Conservation (phyloP, 2,888 invertebrate species). For the Drosophila conformis region DNA sequence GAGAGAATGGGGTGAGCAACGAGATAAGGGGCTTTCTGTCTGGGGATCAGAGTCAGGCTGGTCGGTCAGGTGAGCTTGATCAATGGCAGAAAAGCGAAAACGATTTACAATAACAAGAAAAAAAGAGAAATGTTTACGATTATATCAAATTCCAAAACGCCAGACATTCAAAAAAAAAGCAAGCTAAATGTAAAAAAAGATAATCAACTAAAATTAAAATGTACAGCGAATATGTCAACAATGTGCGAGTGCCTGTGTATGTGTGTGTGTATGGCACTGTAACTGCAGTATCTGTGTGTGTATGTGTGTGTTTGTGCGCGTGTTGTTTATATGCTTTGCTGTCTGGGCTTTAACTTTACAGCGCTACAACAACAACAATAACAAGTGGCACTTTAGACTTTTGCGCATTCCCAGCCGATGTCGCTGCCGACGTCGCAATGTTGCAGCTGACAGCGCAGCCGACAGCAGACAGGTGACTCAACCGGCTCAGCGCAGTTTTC, state of each 20-base stretch:
- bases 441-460: constrained; percentile 24
- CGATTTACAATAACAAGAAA: constrained; percentile 31
- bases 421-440: constrained; percentile 39
- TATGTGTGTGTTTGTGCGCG: constrained; percentile 30
- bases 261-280: constrained; percentile 43
- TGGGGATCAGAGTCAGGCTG: constrained; percentile 34
- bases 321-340: constrained; percentile 34
- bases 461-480: constrained; percentile 73
- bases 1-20: not conserved
- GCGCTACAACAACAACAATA: constrained; percentile 47
- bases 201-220: constrained; percentile 78
- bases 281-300: constrained; percentile 14
- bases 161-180: constrained; percentile 36
- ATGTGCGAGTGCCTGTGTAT: constrained; percentile 10
- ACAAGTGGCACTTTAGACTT: constrained; percentile 78
- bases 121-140: constrained; percentile 36
- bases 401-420: constrained; percentile 76
- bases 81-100: constrained; percentile 28
- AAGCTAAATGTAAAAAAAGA: constrained; percentile 46
- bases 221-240: constrained; percentile 73
- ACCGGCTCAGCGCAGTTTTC: constrained; percentile 54
- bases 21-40: constrained; percentile 7
- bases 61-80: constrained; percentile 49
- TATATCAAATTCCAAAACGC: constrained; percentile 39
- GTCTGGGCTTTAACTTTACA: constrained; percentile 64